Conservation (phyloP, 2,113 vertebrate species). For the Noturus placidus region DNA sequence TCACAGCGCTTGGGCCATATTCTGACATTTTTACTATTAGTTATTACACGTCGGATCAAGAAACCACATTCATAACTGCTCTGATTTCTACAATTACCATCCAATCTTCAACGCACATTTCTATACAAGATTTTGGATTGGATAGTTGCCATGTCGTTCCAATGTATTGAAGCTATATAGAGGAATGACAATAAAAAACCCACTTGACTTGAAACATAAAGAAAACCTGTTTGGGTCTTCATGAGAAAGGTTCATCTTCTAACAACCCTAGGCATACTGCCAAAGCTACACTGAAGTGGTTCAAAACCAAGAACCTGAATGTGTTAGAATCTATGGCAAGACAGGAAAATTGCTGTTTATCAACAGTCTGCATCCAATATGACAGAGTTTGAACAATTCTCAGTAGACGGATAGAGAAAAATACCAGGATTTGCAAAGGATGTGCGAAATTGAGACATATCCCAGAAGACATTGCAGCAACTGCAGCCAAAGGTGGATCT, state of each 20-base stretch:
- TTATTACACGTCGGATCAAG: background rate
- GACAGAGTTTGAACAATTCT: background rate
- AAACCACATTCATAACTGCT: background rate
- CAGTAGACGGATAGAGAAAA: background rate
- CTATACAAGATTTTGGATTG: background rate
- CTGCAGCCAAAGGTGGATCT: background rate
- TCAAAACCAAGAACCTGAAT: background rate
- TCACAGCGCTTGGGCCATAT: background rate
- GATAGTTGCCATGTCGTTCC: background rate
- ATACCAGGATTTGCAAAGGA: background rate
- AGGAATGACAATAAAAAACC: too few relatives aligned
- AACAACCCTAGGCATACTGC: background rate
- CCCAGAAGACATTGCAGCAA: background rate
- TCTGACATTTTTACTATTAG: background rate
- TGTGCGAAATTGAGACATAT: background rate
- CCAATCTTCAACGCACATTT: background rate
- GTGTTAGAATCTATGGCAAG: background rate
- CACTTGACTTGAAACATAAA: background rate
- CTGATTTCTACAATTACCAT: background rate
- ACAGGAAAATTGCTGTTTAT: background rate
- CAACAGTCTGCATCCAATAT: background rate
- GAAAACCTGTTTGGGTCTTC: too few relatives aligned
- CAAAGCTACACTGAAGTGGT: background rate
- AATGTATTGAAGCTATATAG: too few relatives aligned
- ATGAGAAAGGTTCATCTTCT: background rate